Evolutionary conservation across 2,888 invertebrate species (phyloP).

Genomic region (Panopea generosa): DNA sequence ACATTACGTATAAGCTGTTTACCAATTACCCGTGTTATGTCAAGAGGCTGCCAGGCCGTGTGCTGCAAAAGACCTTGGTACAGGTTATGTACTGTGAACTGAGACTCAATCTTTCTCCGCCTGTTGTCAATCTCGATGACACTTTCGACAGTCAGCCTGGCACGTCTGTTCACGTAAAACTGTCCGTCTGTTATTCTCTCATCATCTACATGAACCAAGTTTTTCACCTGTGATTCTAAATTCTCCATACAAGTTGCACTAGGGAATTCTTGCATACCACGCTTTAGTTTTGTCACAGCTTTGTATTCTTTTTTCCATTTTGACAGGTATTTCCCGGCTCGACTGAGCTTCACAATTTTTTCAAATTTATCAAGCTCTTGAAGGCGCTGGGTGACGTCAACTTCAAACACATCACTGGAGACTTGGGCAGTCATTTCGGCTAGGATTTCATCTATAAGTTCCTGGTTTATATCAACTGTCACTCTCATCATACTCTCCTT

Average conservation of each 20-base stretch:
- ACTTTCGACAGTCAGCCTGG: conserved; percentile 69
- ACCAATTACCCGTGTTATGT: conserved; percentile 65
- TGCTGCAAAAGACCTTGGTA: conserved; percentile 63
- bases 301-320: conserved; percentile 73
- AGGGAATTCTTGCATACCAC: conserved; percentile 82
- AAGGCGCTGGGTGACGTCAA: conserved; percentile 78
- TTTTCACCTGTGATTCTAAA: conserved; percentile 46
- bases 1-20: conserved; percentile 33
- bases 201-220: conserved; percentile 61
- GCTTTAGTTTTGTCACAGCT: conserved; percentile 72
- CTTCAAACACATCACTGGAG: conserved; percentile 72
- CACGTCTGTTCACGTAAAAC: conserved; percentile 66
- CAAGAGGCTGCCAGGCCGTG: conserved; percentile 75
- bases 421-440: conserved; percentile 53
- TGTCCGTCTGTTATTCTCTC: conserved; percentile 48
- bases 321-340: conserved; percentile 64
- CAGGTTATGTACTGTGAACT: conserved; percentile 67
- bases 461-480: conserved; percentile 40
- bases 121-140: conserved; percentile 65
- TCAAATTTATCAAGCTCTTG: conserved; percentile 73
- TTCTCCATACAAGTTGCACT: conserved; percentile 71
- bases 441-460: conserved; percentile 56
- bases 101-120: conserved; percentile 50
- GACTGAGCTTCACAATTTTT: conserved; percentile 66
- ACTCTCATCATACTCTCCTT: conserved; percentile 67